A percentile compares a stretch with the other conserved stretches of the same genome.
Conservation (phyloP, 2,797 vertebrate species). For the Gallinago nigripennis region DNA sequence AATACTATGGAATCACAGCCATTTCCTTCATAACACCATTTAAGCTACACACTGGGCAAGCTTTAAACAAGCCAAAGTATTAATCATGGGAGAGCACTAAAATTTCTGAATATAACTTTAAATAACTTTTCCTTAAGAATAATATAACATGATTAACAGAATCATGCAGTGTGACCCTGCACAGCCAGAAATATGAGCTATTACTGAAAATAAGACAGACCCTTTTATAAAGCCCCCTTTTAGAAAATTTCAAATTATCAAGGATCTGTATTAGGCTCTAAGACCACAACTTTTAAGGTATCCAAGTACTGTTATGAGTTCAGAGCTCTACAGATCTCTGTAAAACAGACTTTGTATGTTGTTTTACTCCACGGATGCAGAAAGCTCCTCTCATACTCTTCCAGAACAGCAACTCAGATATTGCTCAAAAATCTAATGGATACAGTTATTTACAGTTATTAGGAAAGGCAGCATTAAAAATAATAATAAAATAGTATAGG, state of each 20-base stretch:
- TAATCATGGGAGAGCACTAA: background rate
- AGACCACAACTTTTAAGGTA: background rate
- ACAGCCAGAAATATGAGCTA: background rate
- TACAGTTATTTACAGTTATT: background rate
- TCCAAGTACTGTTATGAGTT: background rate
- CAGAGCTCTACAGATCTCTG: background rate
- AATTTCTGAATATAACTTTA: background rate
- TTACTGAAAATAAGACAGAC: background rate
- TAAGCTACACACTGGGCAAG: background rate
- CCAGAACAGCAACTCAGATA: background rate
- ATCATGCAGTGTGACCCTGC: background rate
- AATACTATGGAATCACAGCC: background rate
- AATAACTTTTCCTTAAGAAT: background rate
- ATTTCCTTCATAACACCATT: background rate
- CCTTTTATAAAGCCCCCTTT: background rate
- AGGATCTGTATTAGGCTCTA: background rate
- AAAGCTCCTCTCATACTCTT: background rate
- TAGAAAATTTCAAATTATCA: background rate
- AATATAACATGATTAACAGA: background rate
- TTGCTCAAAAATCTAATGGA: background rate
- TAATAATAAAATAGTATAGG: background rate
- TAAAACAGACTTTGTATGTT: background rate
- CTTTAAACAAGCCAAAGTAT: background rate
- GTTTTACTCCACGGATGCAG: background rate
- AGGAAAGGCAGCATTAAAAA: background rate